A percentile compares a stretch with the other conserved stretches of the same genome.
phyloP scores from a whole-genome alignment of 37 sponge, comb jelly and placozoan species.

The Lycopodina hypogea region DNA sequence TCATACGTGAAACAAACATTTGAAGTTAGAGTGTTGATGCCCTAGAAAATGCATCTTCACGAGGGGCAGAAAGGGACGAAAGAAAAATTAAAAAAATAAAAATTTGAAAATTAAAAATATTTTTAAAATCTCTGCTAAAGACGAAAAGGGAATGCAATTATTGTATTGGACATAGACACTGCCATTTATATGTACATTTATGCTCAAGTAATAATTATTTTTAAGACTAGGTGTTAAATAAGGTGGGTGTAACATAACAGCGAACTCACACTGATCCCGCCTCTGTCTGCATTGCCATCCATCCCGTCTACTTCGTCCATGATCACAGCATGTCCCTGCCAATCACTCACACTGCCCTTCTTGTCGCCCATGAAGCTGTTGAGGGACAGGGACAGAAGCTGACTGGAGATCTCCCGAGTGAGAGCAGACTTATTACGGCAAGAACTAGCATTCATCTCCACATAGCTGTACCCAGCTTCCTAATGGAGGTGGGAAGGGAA shows the following conservation, averaged over 20 bases:
- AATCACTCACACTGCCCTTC: slow-evolving; percentile 23
- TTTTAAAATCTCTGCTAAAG: no score
- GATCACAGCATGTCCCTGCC: slow-evolving; percentile 75
- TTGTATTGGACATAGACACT: no score
- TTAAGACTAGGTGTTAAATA: background rate
- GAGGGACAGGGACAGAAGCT: slow-evolving; percentile 69
- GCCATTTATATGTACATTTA: no score
- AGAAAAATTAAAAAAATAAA: no score
- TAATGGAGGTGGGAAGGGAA: slow-evolving; percentile 7
- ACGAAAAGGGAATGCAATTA: no score
- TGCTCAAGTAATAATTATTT: background rate
- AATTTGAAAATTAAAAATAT: no score
- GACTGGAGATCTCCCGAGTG: slow-evolving; percentile 54
- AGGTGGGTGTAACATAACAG: no score
- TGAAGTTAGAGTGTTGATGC: no score
- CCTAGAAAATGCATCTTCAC: no score
- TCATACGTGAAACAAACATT: no score
- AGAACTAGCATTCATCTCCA: slow-evolving; percentile 96
- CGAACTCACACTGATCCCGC: slow-evolving; percentile 55
- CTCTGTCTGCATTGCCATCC: slow-evolving; percentile 98
- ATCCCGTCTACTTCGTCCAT: slow-evolving; percentile 99
- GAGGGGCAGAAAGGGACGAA: no score
- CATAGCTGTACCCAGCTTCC: slow-evolving; percentile 75
- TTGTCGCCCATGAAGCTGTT: slow-evolving; percentile 33
- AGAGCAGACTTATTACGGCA: slow-evolving; percentile 81